These are phyloP conservation scores for Hypercompe scribonia DNA, from an alignment of 2,888 invertebrate species.

Conservation along the genomic window DNA sequence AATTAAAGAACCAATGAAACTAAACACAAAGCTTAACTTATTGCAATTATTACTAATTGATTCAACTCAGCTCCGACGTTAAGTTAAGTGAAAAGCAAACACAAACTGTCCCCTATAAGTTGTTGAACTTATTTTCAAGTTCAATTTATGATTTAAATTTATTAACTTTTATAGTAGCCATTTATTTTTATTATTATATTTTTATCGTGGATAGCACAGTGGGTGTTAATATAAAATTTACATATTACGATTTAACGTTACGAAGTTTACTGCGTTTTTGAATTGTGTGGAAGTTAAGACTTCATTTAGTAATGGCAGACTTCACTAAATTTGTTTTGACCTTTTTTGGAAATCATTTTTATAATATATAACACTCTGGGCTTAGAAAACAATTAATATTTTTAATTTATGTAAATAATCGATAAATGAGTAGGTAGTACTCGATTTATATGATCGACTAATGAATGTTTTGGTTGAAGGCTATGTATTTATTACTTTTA, in stretches of 20 bases:
- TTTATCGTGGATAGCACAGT: conserved; percentile 24
- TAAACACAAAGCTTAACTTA: not conserved
- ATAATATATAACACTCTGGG: not conserved
- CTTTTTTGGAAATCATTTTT: conserved; percentile 12
- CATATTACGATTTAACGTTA: conserved; percentile 32
- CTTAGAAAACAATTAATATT: conserved; percentile 5
- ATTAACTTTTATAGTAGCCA: conserved; percentile 27
- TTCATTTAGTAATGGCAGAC: not conserved
- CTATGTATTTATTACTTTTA: not conserved
- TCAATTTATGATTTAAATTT: conserved; percentile 29
- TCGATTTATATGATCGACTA: conserved; percentile 8
- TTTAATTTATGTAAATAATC: conserved; percentile 12
- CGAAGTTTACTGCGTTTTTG: conserved; percentile 17
- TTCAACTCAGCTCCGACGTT: conserved; percentile 7
- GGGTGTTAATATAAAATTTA: conserved; percentile 41
- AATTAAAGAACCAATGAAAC: not conserved
- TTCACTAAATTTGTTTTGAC: conserved; percentile 10
- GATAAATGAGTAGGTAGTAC: not conserved
- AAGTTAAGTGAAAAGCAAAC: conserved; percentile 35
- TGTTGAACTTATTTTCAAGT: conserved; percentile 26
- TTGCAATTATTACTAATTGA: conserved; percentile 11
- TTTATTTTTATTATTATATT: conserved; percentile 10
- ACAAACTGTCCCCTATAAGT: conserved; percentile 18
- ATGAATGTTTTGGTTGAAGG: not conserved
- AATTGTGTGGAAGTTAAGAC: conserved; percentile 3